Conservation (phyloP, 2,888 invertebrate genomes). For the Drosophila greeni region DNA sequence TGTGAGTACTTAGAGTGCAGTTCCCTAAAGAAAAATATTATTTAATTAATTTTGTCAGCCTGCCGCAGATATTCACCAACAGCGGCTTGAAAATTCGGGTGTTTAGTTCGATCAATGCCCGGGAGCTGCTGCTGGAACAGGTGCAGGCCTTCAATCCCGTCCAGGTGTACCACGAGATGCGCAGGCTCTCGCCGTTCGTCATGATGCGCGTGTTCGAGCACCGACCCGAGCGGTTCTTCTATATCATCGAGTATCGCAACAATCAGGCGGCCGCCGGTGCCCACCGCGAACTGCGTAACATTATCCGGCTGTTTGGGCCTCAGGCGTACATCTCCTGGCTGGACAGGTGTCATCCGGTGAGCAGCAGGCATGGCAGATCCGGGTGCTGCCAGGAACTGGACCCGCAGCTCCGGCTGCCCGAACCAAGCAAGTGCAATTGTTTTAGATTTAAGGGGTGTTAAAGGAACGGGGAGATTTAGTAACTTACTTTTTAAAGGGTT, state of each 20-base stretch:
- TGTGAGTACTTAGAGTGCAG: conserved; percentile 43
- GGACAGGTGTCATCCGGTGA: not conserved
- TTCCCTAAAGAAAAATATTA: not conserved
- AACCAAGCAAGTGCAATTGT: conserved; percentile 31
- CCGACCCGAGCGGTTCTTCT: conserved; percentile 42
- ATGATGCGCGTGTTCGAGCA: conserved; percentile 55
- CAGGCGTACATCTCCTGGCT: conserved; percentile 35
- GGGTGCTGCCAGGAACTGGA: conserved; percentile 32
- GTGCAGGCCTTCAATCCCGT: conserved; percentile 44
- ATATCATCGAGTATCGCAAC: conserved; percentile 65
- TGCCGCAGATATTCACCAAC: conserved; percentile 21
- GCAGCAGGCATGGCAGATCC: not conserved
- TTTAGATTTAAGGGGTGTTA: conserved; percentile 11
- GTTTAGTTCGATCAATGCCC: conserved; percentile 59
- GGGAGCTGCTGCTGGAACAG: conserved; percentile 51
- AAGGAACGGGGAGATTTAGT: no score
- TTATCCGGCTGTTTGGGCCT: conserved; percentile 27
- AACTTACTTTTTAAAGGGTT: not conserved
- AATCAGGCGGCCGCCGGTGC: conserved; percentile 69
- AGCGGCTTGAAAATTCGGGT: conserved; percentile 45
- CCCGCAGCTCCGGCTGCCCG: not conserved
- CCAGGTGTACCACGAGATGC: conserved; percentile 53
- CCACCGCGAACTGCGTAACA: conserved; percentile 37
- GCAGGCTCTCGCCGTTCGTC: conserved; percentile 44
- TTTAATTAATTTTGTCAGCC: not conserved